phyloP scores from a whole-genome alignment of 2,797 vertebrate genomes.

The Mormyrus hasselquistii region DNA sequence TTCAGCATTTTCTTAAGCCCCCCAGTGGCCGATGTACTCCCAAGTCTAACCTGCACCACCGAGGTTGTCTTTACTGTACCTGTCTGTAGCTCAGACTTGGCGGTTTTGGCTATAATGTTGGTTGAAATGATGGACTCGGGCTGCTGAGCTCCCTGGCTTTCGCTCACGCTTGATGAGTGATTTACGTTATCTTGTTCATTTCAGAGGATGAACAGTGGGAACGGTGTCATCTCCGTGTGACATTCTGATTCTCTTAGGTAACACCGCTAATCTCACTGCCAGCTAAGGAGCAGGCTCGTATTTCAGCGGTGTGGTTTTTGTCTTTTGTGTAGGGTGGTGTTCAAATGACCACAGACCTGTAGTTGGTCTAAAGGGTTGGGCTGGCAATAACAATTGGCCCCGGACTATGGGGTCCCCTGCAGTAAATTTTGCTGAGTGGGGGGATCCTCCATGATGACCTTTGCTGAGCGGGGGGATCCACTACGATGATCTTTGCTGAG shows the following conservation, averaged over 20 bases:
- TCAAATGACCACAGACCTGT: not conserved
- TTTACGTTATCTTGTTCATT: not conserved
- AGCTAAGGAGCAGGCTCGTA: not conserved
- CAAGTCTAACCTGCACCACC: conserved; percentile 37
- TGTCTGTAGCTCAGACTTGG: conserved; percentile 43
- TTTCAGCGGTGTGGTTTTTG: not conserved
- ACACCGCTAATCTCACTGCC: not conserved
- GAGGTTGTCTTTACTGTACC: conserved; percentile 41
- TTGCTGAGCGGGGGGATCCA: not conserved
- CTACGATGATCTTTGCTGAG: not conserved
- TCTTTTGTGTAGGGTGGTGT: not conserved
- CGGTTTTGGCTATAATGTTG: conserved; percentile 35
- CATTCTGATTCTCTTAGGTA: not conserved
- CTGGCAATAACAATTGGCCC: not conserved
- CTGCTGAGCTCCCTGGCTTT: not conserved
- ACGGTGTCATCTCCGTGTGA: not conserved
- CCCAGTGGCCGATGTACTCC: conserved; percentile 38
- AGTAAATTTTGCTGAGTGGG: not conserved
- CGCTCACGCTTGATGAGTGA: not conserved
- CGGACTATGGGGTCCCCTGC: not conserved
- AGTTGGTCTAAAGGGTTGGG: not conserved
- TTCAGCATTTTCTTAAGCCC: conserved; percentile 41
- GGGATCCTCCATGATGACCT: not conserved
- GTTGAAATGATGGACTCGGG: not conserved
- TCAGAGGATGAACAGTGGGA: not conserved